Evolutionary conservation across 2,113 vertebrate species (phyloP), one percentile per base, ranked within the genome.

Genomic region (Semnopithecus entellus): DNA sequence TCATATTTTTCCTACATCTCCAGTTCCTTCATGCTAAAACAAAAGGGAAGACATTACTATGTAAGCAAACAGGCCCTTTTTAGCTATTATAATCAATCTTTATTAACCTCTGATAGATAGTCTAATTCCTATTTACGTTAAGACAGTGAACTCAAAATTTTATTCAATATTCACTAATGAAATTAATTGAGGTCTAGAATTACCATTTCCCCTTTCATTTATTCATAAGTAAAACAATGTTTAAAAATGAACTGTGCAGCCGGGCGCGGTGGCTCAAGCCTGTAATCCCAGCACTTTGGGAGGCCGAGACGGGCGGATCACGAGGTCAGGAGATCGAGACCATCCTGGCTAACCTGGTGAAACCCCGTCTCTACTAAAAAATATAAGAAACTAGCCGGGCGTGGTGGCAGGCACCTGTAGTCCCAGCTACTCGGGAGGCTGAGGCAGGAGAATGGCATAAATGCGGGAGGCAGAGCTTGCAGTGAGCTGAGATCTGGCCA

Each of bases 101-200:
- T 82, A 52, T 70, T 85, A 81, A 66, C 80, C 22, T 94, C 94
- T 93, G 90, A 83, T 78, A 72, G 90, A 83, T 78, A 72, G 30
- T 81, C 16, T 72, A 72, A 88, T 40, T 68, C 87, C 45, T 83
- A 50, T 23, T 87, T 81, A 66, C n/a, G 80, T 82, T 93, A 70
- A 91, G 50, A 52, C 25, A 64, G n/a, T 35, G 96, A 96, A 57
- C 50, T 80, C 38, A 59, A 13, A 79, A 86, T 79, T 86, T 48
- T 78, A 81, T 68, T 79, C 45, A 78, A 27, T 86, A 89, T 66
- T 95, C 48, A 89, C 20, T 57, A 59, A 50, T 43, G 23, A 95
- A 68, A 75, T 92, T 81, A 85, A 68, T 90, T 88, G 55, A 23
- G 30, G 87, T 45, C 55, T 79, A 79, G 45, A 79, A 57, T 78